Conservation (phyloP, 2,888 invertebrate species). For the Mythimna lalbum region DNA sequence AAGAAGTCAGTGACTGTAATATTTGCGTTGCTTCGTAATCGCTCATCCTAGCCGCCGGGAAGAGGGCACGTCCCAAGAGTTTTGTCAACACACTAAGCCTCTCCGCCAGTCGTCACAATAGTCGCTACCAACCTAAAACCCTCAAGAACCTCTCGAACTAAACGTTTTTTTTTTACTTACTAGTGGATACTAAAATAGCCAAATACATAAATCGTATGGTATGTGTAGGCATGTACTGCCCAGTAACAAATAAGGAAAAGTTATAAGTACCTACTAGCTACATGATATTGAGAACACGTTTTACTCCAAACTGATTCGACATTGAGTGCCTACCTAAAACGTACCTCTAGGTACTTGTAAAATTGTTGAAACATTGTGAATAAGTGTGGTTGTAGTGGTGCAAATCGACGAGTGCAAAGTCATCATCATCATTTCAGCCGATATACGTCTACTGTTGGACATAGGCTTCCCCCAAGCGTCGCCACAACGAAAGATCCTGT, state of each 20-base stretch:
- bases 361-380: no score
- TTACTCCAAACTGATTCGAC: no score
- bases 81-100: constrained; percentile 77
- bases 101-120: constrained; percentile 65
- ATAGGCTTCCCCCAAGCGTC: no score
- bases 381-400: no score
- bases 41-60: constrained; percentile 66
- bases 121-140: constrained; percentile 56
- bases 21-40: constrained; percentile 64
- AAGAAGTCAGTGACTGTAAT: constrained; percentile 48
- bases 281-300: background rate
- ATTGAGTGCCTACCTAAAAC: no score
- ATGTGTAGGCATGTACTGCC: no score
- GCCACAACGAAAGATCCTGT: no score
- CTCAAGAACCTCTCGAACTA: constrained; percentile 47
- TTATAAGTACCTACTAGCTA: background rate
- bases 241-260: background rate
- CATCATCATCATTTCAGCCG: no score
- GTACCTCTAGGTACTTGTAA: no score
- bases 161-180: constrained; percentile 51
- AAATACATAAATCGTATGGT: background rate
- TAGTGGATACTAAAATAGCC: constrained; percentile 8
- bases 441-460: no score
- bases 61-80: constrained; percentile 77
- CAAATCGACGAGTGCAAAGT: no score